Conservation (phyloP, 2,797 vertebrate genomes). For the Neosilurus mollespiculum region DNA sequence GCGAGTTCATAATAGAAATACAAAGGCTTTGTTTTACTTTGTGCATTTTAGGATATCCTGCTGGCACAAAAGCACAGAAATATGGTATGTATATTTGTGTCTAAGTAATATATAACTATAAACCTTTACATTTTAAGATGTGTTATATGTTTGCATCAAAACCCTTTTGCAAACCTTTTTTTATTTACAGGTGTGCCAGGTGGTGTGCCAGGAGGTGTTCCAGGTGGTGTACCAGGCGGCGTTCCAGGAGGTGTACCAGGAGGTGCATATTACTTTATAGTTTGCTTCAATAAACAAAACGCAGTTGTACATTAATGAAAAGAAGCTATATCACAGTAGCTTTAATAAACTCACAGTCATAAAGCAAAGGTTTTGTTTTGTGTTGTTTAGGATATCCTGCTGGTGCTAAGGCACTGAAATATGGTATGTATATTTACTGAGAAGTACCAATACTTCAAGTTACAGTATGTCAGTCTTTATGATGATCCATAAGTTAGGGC, state of each 20-base stretch:
- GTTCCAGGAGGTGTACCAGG: not conserved
- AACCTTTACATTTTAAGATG: too few relatives aligned
- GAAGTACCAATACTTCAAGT: not conserved
- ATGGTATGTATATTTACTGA: slow-evolving; percentile 8
- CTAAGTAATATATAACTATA: too few relatives aligned
- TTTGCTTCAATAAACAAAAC: not conserved
- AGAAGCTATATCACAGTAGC: not conserved
- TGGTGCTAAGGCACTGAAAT: slow-evolving; percentile 15
- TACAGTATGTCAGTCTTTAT: not conserved
- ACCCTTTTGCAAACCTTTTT: too few relatives aligned
- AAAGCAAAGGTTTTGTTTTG: not conserved
- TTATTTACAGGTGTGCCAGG: not conserved
- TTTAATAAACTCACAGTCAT: not conserved
- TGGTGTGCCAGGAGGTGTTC: not conserved
- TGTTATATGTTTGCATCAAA: too few relatives aligned
- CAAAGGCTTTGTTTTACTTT: too few relatives aligned
- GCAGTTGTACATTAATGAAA: not conserved
- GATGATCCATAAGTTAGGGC: not conserved
- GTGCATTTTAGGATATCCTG: too few relatives aligned
- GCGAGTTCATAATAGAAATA: too few relatives aligned
- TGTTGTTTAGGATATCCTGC: slow-evolving; percentile 30
- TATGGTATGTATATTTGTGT: too few relatives aligned
- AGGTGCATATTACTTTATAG: not conserved
- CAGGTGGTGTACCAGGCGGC: not conserved
- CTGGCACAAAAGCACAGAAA: too few relatives aligned